These are phyloP conservation scores for Elymnias hypermnestra DNA, from an alignment of 1,140 invertebrate species.

Conservation along the genomic window DNA sequence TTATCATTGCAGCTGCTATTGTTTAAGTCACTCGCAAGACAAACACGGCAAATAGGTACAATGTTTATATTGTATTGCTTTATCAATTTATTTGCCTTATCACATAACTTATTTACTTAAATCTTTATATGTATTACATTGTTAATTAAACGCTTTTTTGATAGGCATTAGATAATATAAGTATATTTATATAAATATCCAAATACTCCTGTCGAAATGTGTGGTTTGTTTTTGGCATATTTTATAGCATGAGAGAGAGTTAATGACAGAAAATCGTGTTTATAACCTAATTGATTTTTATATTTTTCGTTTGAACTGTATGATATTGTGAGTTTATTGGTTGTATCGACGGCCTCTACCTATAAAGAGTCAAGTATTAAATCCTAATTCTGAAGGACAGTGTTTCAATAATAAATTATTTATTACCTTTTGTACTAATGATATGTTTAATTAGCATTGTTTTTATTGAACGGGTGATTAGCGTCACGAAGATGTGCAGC, in stretches of 20 bases:
- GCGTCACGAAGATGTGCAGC: no score
- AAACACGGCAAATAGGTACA: conserved; percentile 69
- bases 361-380: no score
- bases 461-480: no score
- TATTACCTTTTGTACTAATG: no score
- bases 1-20: conserved; percentile 72
- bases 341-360: no score
- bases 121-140: not conserved
- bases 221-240: conserved; percentile 12
- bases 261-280: conserved; percentile 16
- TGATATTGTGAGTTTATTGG: not conserved
- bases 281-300: conserved; percentile 6
- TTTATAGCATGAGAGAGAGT: conserved; percentile 13
- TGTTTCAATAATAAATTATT: no score
- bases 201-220: no score
- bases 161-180: conserved; percentile 10
- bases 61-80: conserved; percentile 60
- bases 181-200: no score
- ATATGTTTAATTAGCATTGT: no score
- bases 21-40: conserved; percentile 72
- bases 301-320: not conserved
- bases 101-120: conserved; percentile 17
- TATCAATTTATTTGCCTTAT: conserved; percentile 36
- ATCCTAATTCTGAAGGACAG: no score
- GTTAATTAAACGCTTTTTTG: conserved; percentile 11